A percentile compares a stretch with the other conserved stretches of the same genome.
phyloP scores from a whole-genome alignment of 2,113 vertebrate species.

The Motacilla alba region DNA sequence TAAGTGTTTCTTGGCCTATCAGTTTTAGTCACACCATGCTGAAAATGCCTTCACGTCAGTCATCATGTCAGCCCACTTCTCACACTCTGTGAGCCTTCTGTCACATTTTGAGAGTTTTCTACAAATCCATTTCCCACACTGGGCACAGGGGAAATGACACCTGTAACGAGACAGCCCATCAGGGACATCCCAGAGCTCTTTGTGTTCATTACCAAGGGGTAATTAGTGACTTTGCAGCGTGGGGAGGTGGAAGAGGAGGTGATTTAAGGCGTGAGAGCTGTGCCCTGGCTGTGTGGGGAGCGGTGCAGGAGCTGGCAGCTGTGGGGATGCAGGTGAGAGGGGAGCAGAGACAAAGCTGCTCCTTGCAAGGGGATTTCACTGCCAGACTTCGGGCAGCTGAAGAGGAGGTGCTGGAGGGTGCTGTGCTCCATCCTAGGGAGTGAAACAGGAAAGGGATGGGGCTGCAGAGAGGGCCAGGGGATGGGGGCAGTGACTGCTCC shows the following conservation, averaged over 20 bases:
- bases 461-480: too few relatives aligned
- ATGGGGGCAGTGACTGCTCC: not conserved
- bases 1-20: too few relatives aligned
- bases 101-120: too few relatives aligned
- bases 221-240: not conserved
- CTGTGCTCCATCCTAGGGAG: not conserved
- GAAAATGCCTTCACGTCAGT: too few relatives aligned
- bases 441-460: not conserved
- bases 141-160: too few relatives aligned
- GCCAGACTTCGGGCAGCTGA: not conserved
- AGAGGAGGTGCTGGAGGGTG: not conserved
- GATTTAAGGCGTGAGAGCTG: not conserved
- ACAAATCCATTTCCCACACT: too few relatives aligned
- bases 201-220: not conserved
- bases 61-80: too few relatives aligned
- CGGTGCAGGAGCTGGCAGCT: not conserved
- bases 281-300: fast-evolving
- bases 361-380: not conserved
- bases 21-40: too few relatives aligned
- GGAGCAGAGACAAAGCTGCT: not conserved
- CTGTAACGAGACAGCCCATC: too few relatives aligned
- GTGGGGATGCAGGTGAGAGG: not conserved
- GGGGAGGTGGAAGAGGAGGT: not conserved
- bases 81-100: too few relatives aligned
- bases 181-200: not conserved